These are phyloP conservation scores for Ptilonorhynchus violaceus DNA, from an alignment of 2,113 vertebrate genomes.

Conservation along the genomic window DNA sequence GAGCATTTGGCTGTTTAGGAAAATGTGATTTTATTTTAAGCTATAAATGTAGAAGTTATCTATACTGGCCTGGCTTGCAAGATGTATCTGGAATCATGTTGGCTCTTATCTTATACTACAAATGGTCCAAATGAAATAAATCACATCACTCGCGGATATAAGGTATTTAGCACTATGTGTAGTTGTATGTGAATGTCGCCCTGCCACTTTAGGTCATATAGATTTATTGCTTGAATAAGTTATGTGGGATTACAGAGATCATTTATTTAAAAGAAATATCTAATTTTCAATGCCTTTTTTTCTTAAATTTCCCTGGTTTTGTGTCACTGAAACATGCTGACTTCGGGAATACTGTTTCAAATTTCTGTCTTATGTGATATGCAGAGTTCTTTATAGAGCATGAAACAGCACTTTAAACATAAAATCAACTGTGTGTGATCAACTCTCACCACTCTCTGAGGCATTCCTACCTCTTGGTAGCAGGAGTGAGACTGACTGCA, in stretches of 20 bases:
- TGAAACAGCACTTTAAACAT: not conserved
- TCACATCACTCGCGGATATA: not conserved
- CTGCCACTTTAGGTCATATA: not conserved
- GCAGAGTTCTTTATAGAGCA: not conserved
- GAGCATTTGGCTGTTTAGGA: not conserved
- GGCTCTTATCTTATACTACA: not conserved
- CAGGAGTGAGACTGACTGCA: not conserved
- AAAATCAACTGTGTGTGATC: not conserved
- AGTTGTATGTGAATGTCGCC: not conserved
- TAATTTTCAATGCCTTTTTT: not conserved
- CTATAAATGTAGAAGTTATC: not conserved
- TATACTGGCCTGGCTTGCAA: not conserved
- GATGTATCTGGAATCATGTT: not conserved
- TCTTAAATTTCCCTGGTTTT: not conserved
- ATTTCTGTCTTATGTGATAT: not conserved
- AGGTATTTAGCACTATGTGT: not conserved
- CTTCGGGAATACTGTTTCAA: not conserved
- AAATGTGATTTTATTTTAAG: constrained; percentile 3
- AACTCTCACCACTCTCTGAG: not conserved
- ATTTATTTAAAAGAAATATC: not conserved
- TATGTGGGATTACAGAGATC: not conserved
- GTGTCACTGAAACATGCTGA: not conserved
- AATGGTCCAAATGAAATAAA: not conserved
- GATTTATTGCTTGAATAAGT: not conserved
- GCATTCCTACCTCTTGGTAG: not conserved